Base-by-base conservation (phyloP, 2,888 invertebrate species). In the Agonopterix heracliana region DNA sequence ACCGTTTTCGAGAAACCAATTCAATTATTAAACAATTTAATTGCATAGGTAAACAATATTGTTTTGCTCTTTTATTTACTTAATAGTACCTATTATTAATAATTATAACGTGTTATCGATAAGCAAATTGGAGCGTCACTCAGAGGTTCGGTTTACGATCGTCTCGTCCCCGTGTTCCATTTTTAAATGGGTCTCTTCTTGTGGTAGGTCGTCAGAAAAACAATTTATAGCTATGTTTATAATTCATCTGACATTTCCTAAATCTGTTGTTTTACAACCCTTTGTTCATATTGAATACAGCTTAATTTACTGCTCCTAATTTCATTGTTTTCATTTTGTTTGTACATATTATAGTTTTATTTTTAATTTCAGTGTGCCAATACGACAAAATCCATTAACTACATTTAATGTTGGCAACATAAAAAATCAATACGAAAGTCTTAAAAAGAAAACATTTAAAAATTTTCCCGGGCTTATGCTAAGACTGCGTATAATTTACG, bases 401-500 rank as follows among this genome's bases (percentile, higher is more conserved):
- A 11, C 38, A 10, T 38, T 38, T 38, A n/a, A 13, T 3, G 26
- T 26, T 26, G 26, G 26, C 26, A 40, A 44, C 38, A 35, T 41
- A 46, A 44, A 17, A 42, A 49, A 49, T 47, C 52, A 48, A 53
- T 47, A 53, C 45, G 46, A 55, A 55, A 40, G 13, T 36, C 55
- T 54, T 57, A 60, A 59, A 58, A 57, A 58, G n/a, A 9, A 54
- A 54, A 57, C 61, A 61, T 61, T 64, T 64, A 63, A 58, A 71
- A 74, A 66, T 67, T 74, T 75, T 66, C 67, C 68, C 54, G 66
- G 60, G 55, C 56, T 56, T 45, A 65, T 69, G 66, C 65, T 68
- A 78, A 78, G 76, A 76, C 75, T 77, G 71, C 78, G 78, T 80
- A 71, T 71, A 82, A 81, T 86, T 85, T 86, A 86, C 83, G 85